Base-by-base conservation (phyloP, 2,888 invertebrate genomes). In the Hirtodrosophila confusa region DNA sequence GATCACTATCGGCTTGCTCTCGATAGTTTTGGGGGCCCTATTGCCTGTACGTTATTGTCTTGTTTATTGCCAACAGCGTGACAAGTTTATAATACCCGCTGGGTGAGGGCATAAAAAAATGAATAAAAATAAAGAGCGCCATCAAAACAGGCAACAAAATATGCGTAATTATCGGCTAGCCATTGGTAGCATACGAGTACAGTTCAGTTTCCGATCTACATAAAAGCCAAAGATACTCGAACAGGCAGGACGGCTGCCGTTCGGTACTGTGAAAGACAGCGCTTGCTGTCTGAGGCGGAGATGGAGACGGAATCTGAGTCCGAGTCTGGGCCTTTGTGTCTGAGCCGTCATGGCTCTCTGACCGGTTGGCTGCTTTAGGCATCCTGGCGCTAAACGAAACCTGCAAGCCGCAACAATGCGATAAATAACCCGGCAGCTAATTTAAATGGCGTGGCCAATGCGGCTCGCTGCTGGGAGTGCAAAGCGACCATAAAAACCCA, bases 341-440 rank as follows among this genome's bases (percentile, higher is more conserved):
- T 86, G 80, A 70, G 82, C 71, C 76, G 76, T 76, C 79, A 66
- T 10, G 58, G 12, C 29, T 24, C 24, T 36, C 36, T 11, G 7
- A 8, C 55, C 9, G 31, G 64, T 37, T 64, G 53, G 70, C 56
- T 69, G 65, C 50, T 65, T 71, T 55, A 65, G 71, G 71, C 69
- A 31, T 31, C 7, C 31, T 31, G 31, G 31, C 31, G 31, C 31
- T 84, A 78, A 88, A 84, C 85, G 88, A 86, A 80, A 75, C 86
- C 86, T 77, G 80, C 77, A 62, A 86, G 72, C 75, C 58, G 61
- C 83, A 80, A 87, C 85, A 90, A 86, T 88, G 86, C 80, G 88
- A 89, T 90, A 89, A 90, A 90, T 89, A 83, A 89, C 85, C 88
- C 90, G 86, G 84, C 88, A 89, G 90, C 90, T 89, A 89, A 89